Evolutionary conservation across 2,888 invertebrate genomes (phyloP), one percentile per base, ranked within the genome.

Genomic region (Caenorhabditis auriculariae): DNA sequence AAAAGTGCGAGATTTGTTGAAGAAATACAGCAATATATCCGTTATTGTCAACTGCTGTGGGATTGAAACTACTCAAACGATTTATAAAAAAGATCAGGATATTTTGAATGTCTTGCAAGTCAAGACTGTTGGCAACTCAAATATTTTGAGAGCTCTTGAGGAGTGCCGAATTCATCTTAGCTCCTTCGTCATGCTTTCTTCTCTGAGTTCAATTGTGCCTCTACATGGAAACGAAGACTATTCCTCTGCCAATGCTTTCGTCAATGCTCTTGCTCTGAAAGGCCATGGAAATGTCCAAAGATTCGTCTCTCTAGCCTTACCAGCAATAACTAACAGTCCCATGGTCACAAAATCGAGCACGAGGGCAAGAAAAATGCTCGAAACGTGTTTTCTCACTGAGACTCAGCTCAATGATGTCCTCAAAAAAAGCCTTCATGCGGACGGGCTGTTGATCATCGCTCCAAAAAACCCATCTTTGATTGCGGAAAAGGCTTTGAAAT

Each of bases 151-250:
- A 9, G 52, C 52, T 9, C 17, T 72, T 15, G 55, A 54, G 28
- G 42, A 59, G n/a, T 28, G 23, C 2, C 27, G 43, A 1, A 48
- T 58, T 3, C 7, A 24, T 3, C 59, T 75, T 1, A 60, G 63
- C 4, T 59, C 61, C 6, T 56, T 72, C 5, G 55, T 77, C 9
- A 45, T 68, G 24, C 60, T 60, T 4, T 75, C 76, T 12, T 77
- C 77, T 0, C 41, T 77, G 26, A 71, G 66, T 29, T 66, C 71
- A 5, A 35, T 72, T 12, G 50, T 71, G 1, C 67, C 72, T n/a
- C 39, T 77, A 0, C 64, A 71, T 26, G 74, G 74, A 17, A 69
- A 65, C 26, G 61, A 59, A 19, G 69, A 74, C 37, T 77, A 77
- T 45, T 67, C 72, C 0, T 54, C 74, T 39, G 73, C 72, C 21